A percentile compares a stretch with the other conserved stretches of the same genome.
phyloP scores from a whole-genome alignment of 2,113 vertebrate genomes.

The Apistogramma diplotaenia region DNA sequence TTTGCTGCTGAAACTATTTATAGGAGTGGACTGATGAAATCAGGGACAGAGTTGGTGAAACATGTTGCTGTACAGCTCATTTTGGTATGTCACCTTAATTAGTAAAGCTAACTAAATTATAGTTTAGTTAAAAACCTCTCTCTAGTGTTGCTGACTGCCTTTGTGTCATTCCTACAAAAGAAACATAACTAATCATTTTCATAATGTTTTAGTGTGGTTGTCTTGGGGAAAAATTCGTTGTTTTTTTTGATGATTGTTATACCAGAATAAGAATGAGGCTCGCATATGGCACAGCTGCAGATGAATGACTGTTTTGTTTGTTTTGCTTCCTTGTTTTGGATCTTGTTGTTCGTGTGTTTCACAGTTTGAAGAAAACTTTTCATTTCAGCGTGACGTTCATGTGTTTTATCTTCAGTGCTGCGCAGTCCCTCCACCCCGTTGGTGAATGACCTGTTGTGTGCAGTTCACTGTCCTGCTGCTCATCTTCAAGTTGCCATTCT shows the following conservation, averaged over 20 bases:
- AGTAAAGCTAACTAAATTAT: background rate
- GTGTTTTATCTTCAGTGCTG: slow-evolving; percentile 50
- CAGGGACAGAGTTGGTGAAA: slow-evolving; percentile 52
- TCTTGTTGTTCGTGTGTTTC: background rate
- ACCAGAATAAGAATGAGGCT: background rate
- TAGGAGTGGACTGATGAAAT: slow-evolving; percentile 70
- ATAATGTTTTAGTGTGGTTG: background rate
- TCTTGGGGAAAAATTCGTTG: background rate
- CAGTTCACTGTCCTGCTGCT: slow-evolving; percentile 21
- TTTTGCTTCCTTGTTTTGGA: background rate
- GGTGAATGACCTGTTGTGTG: slow-evolving; percentile 42
- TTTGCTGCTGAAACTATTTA: slow-evolving; percentile 76
- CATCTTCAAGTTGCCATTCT: slow-evolving; percentile 21
- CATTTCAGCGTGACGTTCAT: slow-evolving; percentile 32
- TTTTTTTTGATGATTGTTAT: background rate
- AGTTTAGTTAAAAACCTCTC: background rate
- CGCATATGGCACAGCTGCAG: background rate
- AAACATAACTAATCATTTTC: background rate
- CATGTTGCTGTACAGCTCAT: slow-evolving; percentile 23
- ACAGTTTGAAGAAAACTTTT: background rate
- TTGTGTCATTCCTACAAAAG: background rate
- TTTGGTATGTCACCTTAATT: background rate
- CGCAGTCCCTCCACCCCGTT: slow-evolving; percentile 43
- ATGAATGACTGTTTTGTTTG: background rate
- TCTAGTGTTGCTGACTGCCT: background rate